phyloP scores from a whole-genome alignment of 2,888 invertebrate genomes.

The Vannuccia rotundouncinata region DNA sequence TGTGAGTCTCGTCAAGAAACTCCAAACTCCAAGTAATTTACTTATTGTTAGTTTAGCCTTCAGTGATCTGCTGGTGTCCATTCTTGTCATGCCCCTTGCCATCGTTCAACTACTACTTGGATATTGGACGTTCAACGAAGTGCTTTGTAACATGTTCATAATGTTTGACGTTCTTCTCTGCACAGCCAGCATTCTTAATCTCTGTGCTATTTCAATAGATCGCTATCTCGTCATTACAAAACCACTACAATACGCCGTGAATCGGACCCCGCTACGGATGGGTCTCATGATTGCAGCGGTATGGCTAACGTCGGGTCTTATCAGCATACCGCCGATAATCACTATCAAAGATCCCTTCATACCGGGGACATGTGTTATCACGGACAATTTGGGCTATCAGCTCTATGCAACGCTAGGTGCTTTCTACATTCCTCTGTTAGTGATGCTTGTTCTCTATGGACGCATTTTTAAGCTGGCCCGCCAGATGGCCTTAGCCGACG shows the following conservation, averaged over 20 bases:
- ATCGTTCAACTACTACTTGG: constrained; percentile 42
- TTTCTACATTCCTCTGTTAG: constrained; percentile 46
- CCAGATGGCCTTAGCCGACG: constrained; percentile 38
- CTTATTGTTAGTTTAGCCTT: constrained; percentile 55
- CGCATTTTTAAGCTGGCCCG: constrained; percentile 44
- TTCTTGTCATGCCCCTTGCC: constrained; percentile 56
- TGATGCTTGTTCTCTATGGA: constrained; percentile 47
- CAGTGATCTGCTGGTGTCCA: constrained; percentile 57
- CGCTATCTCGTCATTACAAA: constrained; percentile 51
- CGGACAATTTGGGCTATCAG: constrained; percentile 46
- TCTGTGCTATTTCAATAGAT: constrained; percentile 51
- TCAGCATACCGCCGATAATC: constrained; percentile 50
- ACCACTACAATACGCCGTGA: constrained; percentile 47
- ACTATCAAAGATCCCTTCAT: constrained; percentile 44
- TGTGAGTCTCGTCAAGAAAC: constrained; percentile 53
- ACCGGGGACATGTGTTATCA: constrained; percentile 43
- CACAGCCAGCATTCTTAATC: constrained; percentile 51
- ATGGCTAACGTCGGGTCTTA: constrained; percentile 46
- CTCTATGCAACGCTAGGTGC: constrained; percentile 48
- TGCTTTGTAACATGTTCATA: constrained; percentile 53
- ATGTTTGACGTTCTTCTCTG: constrained; percentile 50
- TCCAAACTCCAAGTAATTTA: constrained; percentile 47
- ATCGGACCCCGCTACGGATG: constrained; percentile 58
- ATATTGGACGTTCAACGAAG: constrained; percentile 32
- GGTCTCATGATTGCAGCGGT: constrained; percentile 48